phyloP scores from a whole-genome alignment of 2,888 invertebrate genomes.

The Biston stratarius region DNA sequence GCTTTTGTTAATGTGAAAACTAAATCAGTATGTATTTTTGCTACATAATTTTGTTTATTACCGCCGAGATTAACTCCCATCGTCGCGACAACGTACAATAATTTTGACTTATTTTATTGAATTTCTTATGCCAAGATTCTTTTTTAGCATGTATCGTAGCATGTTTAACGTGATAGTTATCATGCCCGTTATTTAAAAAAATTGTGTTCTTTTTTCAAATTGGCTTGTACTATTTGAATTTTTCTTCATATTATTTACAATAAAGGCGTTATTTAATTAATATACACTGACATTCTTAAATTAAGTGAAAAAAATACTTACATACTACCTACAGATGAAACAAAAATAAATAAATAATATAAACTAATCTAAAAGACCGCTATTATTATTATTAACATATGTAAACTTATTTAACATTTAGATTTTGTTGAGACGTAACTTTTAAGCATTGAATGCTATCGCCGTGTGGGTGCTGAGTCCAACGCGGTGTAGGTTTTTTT shows the following conservation, averaged over 20 bases:
- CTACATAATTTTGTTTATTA: conserved; percentile 52
- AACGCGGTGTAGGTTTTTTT: too few species aligned
- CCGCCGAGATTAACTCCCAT: conserved; percentile 34
- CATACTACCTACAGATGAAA: too few species aligned
- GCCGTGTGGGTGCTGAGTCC: too few species aligned
- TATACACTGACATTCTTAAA: too few species aligned
- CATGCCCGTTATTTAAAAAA: background rate
- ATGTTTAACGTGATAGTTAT: background rate
- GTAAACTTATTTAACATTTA: too few species aligned
- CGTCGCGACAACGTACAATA: conserved; percentile 24
- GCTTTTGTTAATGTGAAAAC: conserved; percentile 82
- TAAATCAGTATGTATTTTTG: conserved; percentile 70
- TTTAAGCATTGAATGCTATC: too few species aligned
- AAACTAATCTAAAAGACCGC: too few species aligned
- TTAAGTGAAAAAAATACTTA: too few species aligned
- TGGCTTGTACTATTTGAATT: background rate
- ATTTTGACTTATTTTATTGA: conserved; percentile 24
- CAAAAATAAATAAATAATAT: too few species aligned
- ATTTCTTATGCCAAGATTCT: conserved; percentile 9
- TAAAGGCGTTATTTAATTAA: too few species aligned
- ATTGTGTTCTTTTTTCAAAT: background rate
- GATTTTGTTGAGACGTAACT: too few species aligned
- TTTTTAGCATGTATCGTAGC: background rate
- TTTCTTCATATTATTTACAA: background rate
- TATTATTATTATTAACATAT: too few species aligned